These are phyloP conservation scores for Eueides isabella DNA, from an alignment of 1,140 invertebrate species.

Conservation along the genomic window DNA sequence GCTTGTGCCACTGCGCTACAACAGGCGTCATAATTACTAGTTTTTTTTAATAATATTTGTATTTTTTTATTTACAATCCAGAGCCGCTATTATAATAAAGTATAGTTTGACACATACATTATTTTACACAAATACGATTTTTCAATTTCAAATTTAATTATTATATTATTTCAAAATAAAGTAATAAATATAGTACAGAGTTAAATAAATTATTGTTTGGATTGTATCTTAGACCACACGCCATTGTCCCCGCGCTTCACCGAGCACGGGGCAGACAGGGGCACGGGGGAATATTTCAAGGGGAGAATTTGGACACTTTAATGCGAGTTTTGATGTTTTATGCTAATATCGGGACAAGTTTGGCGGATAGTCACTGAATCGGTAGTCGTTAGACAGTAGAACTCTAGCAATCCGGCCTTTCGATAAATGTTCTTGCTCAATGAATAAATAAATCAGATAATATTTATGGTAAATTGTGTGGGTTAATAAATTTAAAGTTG, in stretches of 20 bases:
- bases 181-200: background rate
- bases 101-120: too few relatives aligned
- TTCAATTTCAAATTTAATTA: too few relatives aligned
- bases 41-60: too few relatives aligned
- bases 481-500: background rate
- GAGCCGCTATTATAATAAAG: too few relatives aligned
- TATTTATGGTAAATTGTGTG: slow-evolving; percentile 4
- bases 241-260: slow-evolving; percentile 46
- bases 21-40: too few relatives aligned
- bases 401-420: slow-evolving; percentile 23
- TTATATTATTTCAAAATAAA: background rate
- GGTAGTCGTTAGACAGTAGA: slow-evolving; percentile 45
- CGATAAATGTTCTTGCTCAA: slow-evolving; percentile 42
- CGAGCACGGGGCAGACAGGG: slow-evolving; percentile 57
- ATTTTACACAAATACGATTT: too few relatives aligned
- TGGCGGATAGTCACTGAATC: slow-evolving; percentile 63
- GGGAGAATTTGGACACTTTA: slow-evolving; percentile 77
- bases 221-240: slow-evolving; percentile 36
- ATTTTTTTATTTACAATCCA: too few relatives aligned
- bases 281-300: slow-evolving; percentile 56
- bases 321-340: slow-evolving; percentile 81
- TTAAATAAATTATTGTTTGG: background rate
- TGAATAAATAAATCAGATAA: slow-evolving; percentile 30
- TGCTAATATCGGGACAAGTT: slow-evolving; percentile 73
- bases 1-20: too few relatives aligned